Base-by-base conservation (phyloP, 1,140 invertebrate species). In the Aethina tumida region DNA sequence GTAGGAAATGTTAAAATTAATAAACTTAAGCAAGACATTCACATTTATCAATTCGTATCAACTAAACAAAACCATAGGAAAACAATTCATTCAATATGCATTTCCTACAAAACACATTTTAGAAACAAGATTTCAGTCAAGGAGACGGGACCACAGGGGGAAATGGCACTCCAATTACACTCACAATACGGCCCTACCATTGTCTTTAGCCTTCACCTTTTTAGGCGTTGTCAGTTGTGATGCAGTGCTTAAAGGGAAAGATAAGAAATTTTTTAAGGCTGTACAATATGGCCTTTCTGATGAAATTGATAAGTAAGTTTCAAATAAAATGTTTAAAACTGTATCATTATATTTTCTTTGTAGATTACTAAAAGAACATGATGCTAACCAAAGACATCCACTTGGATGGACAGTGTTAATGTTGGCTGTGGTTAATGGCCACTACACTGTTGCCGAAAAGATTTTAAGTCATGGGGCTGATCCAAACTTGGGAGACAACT, bases 321-420 rank as follows among this genome's bases (percentile, higher is more conserved):
- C 26, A 33, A 10, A 24, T 24, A 39, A 37, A 14, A 39, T 22
- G 5, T 35, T 9, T 27, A 34, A 37, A 35, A 36, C 39, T 22
- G 19, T 24, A 16, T 39, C 19, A 4, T 5, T 37, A 12, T 31
- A 17, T 10, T 35, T 38, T 35, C 26, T 40, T 39, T 43, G 29
- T 34, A 59, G 58, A 39, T 43, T 61, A 40, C 53, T 58, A 13
- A 55, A 56, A 5, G 51, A 62, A 34, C 62, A 59, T 8, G 65
- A 79, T 56, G 67, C 77, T 5, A 81, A 85, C 63, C 43, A 48
- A 29, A 64, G 76, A 2, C 84, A 89, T 63, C 40, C 64, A 10
- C 65, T 90, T 18, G 89, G 90, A 21, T 93, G 89, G 88, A 91
- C 85, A 28, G 73, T 85, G 8, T 65, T 94, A 19, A 87, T 91